Evolutionary conservation across 2,888 invertebrate species (phyloP), one percentile per base, ranked within the genome.

Genomic region (Falcaria lacertinaria): DNA sequence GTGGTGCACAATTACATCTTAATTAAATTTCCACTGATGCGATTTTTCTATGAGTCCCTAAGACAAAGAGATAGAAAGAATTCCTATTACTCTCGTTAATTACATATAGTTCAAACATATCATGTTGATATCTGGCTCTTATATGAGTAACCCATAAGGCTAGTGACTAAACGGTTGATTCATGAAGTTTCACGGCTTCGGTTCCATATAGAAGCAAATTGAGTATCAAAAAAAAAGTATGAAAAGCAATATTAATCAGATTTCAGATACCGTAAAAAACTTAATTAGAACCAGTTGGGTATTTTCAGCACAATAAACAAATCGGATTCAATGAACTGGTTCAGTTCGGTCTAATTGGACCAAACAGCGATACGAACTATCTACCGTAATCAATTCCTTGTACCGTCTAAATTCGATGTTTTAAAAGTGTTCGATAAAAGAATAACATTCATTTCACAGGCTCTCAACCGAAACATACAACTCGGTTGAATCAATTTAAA

Each of bases 401-500:
- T 67, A 57, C 69, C 59, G 55, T 66, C 70, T 72, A 76, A 71
- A 61, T 60, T 60, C 48, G 33, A 28, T 38, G 50, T 51, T 52
- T 50, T 55, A 50, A 67, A 67, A 74, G 66, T 71, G 60, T 57
- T 51, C 55, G 53, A 60, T 66, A 66, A 69, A 51, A 50, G 52
- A 50, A 46, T 50, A 60, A 55, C 58, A 58, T 52, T 61, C 62
- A 54, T 52, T 52, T 54, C 57, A 54, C 52, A 68, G 54, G 66
- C 73, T 79, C 77, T 75, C 73, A 64, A 69, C 73, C 78, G 79
- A 77, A 83, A 81, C 81, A 83, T 79, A 72, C 70, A 70, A 75
- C 74, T 80, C 83, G 84, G 87, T 87, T 82, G 85, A 87, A 85
- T 88, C 86, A 85, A 87, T 88, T 88, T 85, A 82, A 83, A 82